Evolutionary conservation across 2,797 vertebrate species (phyloP).

Genomic region (Oophaga sylvatica): DNA sequence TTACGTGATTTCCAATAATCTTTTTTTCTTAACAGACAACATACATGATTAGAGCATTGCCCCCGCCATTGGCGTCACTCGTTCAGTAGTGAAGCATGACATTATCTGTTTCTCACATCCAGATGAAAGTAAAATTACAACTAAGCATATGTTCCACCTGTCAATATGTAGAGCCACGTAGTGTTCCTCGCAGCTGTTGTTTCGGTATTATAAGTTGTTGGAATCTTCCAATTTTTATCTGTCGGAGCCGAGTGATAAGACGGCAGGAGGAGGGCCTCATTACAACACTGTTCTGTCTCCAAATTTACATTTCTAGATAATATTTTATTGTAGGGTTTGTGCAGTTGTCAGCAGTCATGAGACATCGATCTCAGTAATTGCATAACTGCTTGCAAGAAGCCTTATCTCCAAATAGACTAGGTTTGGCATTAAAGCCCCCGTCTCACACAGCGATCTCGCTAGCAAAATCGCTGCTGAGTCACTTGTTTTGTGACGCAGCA

Average conservation of each 20-base stretch:
- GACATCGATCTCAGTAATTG: neutral
- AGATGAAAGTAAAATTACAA: slow-evolving; percentile 41
- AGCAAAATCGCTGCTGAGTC: too few relatives aligned
- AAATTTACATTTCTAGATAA: slow-evolving; percentile 38
- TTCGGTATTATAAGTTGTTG: neutral
- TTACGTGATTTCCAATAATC: slow-evolving; percentile 16
- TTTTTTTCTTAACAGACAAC: slow-evolving; percentile 11
- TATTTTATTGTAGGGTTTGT: slow-evolving; percentile 14
- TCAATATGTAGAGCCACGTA: neutral
- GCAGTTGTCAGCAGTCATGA: slow-evolving; percentile 27
- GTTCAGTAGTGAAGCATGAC: slow-evolving; percentile 17
- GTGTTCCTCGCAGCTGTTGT: slow-evolving; percentile 26
- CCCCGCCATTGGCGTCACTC: neutral
- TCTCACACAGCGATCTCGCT: too few relatives aligned
- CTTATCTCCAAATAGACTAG: neutral
- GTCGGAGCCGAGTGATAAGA: slow-evolving; percentile 11
- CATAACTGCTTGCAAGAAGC: neutral
- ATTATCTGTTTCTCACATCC: slow-evolving; percentile 13
- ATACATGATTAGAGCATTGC: slow-evolving; percentile 25
- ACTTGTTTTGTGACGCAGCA: too few relatives aligned
- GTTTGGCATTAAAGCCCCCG: neutral
- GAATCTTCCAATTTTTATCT: neutral
- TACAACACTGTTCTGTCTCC: neutral
- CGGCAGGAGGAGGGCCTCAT: neutral
- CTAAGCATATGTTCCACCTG: slow-evolving; percentile 36